These are phyloP conservation scores for Numenius phaeopus DNA, from an alignment of 2,797 vertebrate species.

Conservation along the genomic window DNA sequence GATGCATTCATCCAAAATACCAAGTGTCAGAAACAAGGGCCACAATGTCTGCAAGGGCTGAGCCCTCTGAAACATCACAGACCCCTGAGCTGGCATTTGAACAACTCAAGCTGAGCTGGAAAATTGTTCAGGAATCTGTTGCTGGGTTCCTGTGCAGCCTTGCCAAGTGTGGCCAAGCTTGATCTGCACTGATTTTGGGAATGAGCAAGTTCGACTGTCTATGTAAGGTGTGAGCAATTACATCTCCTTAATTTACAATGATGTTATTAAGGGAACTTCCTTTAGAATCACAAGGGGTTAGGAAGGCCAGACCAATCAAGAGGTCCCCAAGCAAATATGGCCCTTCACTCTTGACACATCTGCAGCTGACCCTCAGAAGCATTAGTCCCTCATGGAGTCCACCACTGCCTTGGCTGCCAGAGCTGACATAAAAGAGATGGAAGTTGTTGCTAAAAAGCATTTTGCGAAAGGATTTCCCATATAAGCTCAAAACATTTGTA, in stretches of 20 bases:
- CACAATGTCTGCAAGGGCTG: background rate
- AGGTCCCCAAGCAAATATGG: background rate
- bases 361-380: background rate
- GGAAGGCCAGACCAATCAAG: background rate
- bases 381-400: background rate
- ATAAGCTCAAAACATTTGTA: background rate
- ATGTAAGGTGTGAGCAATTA: background rate
- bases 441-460: background rate
- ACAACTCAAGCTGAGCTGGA: background rate
- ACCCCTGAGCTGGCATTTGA: background rate
- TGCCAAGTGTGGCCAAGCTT: background rate
- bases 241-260: background rate
- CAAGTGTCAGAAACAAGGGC: background rate
- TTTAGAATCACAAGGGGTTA: background rate
- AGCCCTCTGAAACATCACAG: background rate
- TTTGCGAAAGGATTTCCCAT: background rate
- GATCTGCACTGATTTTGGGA: background rate
- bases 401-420: background rate
- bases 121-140: background rate
- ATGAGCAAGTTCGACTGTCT: background rate
- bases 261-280: background rate
- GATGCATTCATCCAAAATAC: background rate
- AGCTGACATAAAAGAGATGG: background rate
- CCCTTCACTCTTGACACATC: background rate
- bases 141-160: background rate